phyloP scores from a whole-genome alignment of 2,797 vertebrate genomes.

The Hydrocynus forskahlii region DNA sequence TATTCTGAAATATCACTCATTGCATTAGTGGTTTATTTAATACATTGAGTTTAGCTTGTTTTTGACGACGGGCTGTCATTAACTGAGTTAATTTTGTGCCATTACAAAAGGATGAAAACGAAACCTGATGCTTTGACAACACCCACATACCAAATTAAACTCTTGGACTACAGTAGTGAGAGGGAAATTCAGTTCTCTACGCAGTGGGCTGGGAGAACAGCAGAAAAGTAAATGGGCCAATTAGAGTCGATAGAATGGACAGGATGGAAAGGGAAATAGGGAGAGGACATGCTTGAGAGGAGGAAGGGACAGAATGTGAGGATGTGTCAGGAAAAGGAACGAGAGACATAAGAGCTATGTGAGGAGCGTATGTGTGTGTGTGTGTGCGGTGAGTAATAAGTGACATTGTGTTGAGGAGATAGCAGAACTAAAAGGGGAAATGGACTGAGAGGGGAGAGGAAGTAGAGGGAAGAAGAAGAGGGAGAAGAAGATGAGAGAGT shows the following conservation, averaged over 20 bases:
- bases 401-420: background rate
- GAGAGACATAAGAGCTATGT: constrained; percentile 7
- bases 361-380: background rate
- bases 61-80: too few species aligned
- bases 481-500: background rate
- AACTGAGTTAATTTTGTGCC: too few species aligned
- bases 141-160: too few species aligned
- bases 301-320: background rate
- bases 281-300: constrained; percentile 2
- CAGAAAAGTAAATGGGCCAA: constrained; percentile 3
- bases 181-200: too few species aligned
- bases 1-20: too few species aligned
- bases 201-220: background rate
- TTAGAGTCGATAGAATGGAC: background rate
- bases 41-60: too few species aligned
- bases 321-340: constrained; percentile 12
- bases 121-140: too few species aligned
- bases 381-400: constrained; percentile 12
- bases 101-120: too few species aligned
- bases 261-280: background rate
- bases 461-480: background rate
- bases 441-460: background rate
- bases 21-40: too few species aligned
- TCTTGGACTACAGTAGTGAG: too few species aligned
- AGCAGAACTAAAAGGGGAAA: constrained; percentile 20